Conservation (phyloP, 2,113 vertebrate species). For the Pristiophorus japonicus region DNA sequence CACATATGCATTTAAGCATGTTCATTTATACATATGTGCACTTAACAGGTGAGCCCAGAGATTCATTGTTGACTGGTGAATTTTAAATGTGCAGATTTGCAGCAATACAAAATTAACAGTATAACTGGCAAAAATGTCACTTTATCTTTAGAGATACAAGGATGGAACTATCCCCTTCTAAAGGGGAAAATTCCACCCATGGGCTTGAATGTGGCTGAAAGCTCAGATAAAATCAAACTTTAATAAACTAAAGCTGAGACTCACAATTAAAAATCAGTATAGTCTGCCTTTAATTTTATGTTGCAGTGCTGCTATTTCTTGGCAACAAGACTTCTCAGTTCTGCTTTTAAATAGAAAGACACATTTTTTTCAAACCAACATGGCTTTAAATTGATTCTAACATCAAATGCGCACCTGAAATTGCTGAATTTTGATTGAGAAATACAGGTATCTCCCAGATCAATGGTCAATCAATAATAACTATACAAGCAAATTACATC, state of each 20-base stretch:
- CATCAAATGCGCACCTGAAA: neutral
- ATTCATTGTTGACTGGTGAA: neutral
- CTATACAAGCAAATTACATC: neutral
- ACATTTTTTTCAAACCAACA: neutral
- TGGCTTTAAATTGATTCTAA: neutral
- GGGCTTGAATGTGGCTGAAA: neutral
- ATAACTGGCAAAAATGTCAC: neutral
- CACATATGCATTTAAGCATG: neutral
- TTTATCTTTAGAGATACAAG: neutral
- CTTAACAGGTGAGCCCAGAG: neutral
- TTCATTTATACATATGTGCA: too few species aligned
- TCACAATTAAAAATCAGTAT: neutral
- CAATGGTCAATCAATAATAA: neutral
- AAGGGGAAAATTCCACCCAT: neutral
- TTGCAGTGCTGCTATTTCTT: neutral
- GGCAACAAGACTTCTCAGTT: neutral
- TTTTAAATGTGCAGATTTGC: neutral
- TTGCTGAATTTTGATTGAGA: neutral
- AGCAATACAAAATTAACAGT: neutral
- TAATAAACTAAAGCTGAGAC: neutral
- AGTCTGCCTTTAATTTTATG: neutral
- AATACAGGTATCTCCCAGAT: neutral
- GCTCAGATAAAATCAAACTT: neutral
- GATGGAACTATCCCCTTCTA: neutral
- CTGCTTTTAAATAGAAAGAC: neutral